Percentiles rank a stretch among this genome's conserved stretches.
phyloP scores from a whole-genome alignment of 2,888 invertebrate species.

The Drosophila hawaiiensis region DNA sequence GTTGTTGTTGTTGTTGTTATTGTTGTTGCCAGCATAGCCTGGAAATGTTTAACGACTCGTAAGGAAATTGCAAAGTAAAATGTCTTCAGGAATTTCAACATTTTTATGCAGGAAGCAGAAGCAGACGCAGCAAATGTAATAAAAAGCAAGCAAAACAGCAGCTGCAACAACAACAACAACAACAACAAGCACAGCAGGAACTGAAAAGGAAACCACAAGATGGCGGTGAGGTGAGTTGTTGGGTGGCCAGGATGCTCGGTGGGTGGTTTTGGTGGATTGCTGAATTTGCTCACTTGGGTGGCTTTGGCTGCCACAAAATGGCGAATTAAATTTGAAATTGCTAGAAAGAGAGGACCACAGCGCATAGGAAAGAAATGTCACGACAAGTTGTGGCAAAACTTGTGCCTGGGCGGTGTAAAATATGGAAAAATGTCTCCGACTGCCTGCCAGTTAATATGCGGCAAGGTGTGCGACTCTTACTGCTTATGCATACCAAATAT shows the following conservation, averaged over 20 bases:
- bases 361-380: constrained; percentile 52
- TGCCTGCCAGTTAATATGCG: constrained; percentile 51
- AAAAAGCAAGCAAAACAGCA: constrained; percentile 61
- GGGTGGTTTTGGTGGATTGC: constrained; percentile 24
- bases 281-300: constrained; percentile 57
- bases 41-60: constrained; percentile 84
- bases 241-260: constrained; percentile 24
- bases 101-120: constrained; percentile 66
- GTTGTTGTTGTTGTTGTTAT: constrained; percentile 26
- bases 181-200: constrained; percentile 13
- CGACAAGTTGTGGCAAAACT: constrained; percentile 75
- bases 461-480: constrained; percentile 66
- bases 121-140: constrained; percentile 59
- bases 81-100: constrained; percentile 79
- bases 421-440: constrained; percentile 70
- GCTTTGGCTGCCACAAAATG: constrained; percentile 63
- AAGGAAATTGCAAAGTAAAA: constrained; percentile 83
- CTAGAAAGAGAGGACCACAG: constrained; percentile 19
- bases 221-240: constrained; percentile 53
- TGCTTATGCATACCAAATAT: constrained; percentile 77
- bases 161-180: constrained; percentile 15
- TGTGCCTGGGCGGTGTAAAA: constrained; percentile 69
- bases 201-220: constrained; percentile 66
- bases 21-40: constrained; percentile 61
- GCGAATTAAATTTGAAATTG: constrained; percentile 82